These are phyloP conservation scores for Drosophila hamatofila DNA, from an alignment of 2,888 invertebrate species.

Conservation along the genomic window DNA sequence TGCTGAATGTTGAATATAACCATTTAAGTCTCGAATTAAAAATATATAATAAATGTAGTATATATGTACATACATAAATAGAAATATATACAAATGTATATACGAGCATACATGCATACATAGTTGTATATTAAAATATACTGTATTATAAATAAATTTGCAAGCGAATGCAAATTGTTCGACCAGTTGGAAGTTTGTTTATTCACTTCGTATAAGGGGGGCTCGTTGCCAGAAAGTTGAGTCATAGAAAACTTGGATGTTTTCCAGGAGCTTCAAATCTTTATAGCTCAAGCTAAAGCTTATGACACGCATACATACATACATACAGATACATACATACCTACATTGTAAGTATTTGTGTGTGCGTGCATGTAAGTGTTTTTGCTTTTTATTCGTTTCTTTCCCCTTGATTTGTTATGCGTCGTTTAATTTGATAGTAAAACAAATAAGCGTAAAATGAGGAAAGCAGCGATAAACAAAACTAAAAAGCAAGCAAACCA, in stretches of 20 bases:
- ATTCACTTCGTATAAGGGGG: constrained; percentile 24
- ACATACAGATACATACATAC: background rate
- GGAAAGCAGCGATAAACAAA: constrained; percentile 75
- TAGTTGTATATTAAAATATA: background rate
- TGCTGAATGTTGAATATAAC: constrained; percentile 1
- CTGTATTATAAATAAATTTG: constrained; percentile 37
- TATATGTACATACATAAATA: background rate
- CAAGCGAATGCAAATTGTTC: constrained; percentile 37
- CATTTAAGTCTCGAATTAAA: constrained; percentile 10
- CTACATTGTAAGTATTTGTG: background rate
- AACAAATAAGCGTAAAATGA: constrained; percentile 78
- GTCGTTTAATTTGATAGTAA: constrained; percentile 78
- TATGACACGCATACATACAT: background rate
- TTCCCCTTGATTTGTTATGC: constrained; percentile 63
- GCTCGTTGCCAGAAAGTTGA: constrained; percentile 45
- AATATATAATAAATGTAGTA: background rate
- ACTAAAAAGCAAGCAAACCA: constrained; percentile 52
- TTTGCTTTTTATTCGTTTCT: constrained; percentile 18
- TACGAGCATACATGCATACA: too few relatives aligned
- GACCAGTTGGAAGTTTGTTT: constrained; percentile 38
- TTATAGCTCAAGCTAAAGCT: background rate
- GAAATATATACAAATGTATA: background rate
- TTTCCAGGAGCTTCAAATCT: constrained; percentile 7
- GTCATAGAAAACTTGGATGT: constrained; percentile 21
- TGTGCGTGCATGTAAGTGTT: constrained; percentile 8